These are phyloP conservation scores for Sepiola atlantica DNA, from an alignment of 2,888 invertebrate genomes.

Conservation along the genomic window DNA sequence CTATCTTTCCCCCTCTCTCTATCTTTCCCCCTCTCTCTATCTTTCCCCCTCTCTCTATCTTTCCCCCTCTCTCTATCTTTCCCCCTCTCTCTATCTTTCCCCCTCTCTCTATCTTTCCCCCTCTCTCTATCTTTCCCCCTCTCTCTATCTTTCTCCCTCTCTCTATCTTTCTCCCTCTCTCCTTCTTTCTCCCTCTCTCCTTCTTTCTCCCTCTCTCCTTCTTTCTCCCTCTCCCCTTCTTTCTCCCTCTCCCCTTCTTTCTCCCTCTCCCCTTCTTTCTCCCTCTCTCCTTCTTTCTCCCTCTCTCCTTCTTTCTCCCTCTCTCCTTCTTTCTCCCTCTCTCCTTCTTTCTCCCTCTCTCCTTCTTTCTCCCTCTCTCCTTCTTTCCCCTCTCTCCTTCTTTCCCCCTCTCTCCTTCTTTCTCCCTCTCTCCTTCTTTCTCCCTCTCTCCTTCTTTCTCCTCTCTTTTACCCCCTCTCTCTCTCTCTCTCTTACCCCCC, in stretches of 20 bases:
- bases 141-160: too few relatives aligned
- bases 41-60: too few relatives aligned
- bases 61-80: too few relatives aligned
- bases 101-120: too few relatives aligned
- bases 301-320: background rate
- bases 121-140: too few relatives aligned
- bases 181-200: too few relatives aligned
- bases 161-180: too few relatives aligned
- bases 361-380: background rate
- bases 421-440: background rate
- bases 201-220: background rate
- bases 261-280: background rate
- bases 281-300: background rate
- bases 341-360: background rate
- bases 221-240: background rate
- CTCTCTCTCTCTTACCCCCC: background rate
- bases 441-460: background rate
- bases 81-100: too few relatives aligned
- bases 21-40: too few relatives aligned
- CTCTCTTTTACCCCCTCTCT: background rate
- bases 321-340: background rate
- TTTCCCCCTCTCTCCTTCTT: background rate
- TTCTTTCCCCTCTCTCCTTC: background rate
- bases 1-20: too few relatives aligned
- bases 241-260: background rate